phyloP scores from a whole-genome alignment of 2,888 invertebrate species.

The Protonemura montana region DNA sequence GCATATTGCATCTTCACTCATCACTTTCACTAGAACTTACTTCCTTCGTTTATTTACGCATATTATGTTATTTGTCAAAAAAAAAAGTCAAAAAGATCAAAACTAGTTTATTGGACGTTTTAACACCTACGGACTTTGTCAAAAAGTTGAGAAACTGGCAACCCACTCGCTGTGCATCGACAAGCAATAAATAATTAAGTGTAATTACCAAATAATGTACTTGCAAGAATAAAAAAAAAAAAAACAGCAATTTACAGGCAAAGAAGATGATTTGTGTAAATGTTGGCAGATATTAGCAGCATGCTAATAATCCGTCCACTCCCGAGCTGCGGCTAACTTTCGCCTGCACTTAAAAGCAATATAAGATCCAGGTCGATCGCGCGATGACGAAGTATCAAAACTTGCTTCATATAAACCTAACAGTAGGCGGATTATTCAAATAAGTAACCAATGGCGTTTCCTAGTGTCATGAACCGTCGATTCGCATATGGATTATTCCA shows the following conservation, averaged over 20 bases:
- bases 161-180: neutral
- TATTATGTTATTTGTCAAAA: neutral
- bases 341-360: slow-evolving; percentile 21
- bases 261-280: neutral
- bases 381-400: slow-evolving; percentile 27
- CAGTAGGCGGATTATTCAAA: slow-evolving; percentile 29
- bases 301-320: slow-evolving; percentile 16
- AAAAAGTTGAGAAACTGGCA: neutral
- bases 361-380: slow-evolving; percentile 35
- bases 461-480: neutral
- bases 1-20: slow-evolving; percentile 22
- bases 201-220: neutral
- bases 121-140: neutral
- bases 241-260: neutral
- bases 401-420: neutral
- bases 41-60: neutral
- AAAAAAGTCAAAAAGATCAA: neutral
- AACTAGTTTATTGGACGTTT: too few relatives aligned
- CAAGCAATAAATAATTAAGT: neutral
- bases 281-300: slow-evolving; percentile 10
- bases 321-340: slow-evolving; percentile 24
- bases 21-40: slow-evolving; percentile 18
- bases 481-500: neutral
- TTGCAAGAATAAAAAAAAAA: neutral
- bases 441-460: neutral